A percentile compares a stretch with the other conserved stretches of the same genome.
These are phyloP conservation scores for Larimichthys polyactis DNA, from an alignment of 2,113 vertebrate species.

Conservation along the genomic window DNA sequence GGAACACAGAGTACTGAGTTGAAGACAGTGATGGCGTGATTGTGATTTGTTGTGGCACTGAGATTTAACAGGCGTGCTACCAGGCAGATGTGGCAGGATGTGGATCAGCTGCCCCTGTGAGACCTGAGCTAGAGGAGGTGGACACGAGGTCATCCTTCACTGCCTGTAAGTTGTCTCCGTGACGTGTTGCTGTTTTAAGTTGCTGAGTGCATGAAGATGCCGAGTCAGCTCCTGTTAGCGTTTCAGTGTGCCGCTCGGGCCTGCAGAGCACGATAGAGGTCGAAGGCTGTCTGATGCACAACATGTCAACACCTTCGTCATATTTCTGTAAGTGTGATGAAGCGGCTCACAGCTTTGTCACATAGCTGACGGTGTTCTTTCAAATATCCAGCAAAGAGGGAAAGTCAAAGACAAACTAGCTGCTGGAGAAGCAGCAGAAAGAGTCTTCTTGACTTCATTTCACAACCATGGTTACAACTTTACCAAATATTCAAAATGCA, in stretches of 20 bases:
- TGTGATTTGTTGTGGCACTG: constrained; percentile 34
- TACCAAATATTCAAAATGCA: no score
- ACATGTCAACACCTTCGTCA: constrained; percentile 59
- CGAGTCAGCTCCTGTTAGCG: constrained; percentile 26
- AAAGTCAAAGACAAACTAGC: constrained; percentile 23
- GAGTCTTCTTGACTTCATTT: no score
- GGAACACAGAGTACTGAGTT: constrained; percentile 11
- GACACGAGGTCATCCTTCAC: constrained; percentile 32
- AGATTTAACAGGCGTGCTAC: constrained; percentile 29
- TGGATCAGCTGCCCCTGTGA: constrained; percentile 31
- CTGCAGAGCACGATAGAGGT: constrained; percentile 41
- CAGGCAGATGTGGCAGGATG: constrained; percentile 47
- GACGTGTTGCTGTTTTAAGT: constrained; percentile 15
- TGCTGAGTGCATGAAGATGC: constrained; percentile 39
- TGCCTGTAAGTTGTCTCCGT: constrained; percentile 3
- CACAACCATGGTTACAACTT: no score
- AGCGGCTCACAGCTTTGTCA: constrained; percentile 25
- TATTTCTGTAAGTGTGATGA: constrained; percentile 53
- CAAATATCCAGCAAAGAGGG: background rate
- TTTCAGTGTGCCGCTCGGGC: constrained; percentile 7
- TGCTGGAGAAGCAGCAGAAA: background rate
- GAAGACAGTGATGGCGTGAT: constrained; percentile 18
- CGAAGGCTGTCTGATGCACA: constrained; percentile 51
- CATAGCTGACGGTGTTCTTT: constrained; percentile 40
- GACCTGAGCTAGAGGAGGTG: constrained; percentile 19